Base-by-base conservation (phyloP, 2,113 vertebrate species). In the Saimiri boliviensis region DNA sequence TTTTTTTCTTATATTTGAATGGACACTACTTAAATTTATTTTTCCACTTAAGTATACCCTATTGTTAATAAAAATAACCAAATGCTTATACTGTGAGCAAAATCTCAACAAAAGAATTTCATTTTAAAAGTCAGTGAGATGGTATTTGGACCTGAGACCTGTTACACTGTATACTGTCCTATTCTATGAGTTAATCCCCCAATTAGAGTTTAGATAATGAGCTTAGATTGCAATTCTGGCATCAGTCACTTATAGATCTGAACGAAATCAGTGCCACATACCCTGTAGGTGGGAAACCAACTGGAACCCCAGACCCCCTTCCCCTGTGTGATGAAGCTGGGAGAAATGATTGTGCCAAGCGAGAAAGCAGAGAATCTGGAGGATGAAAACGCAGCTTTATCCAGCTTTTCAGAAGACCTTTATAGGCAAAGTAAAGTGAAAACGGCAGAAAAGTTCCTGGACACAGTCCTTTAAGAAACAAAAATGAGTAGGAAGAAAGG, bases 381-480 rank as follows among this genome's bases (percentile, higher is more conserved):
- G 56, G 13, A 37, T 70, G 77, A 42, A 35, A 32, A 73, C 30
- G 27, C n/a, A 19, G 82, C 52, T 52, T 52, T 68, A 8, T 30
- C 85, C 54, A 90, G 93, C 54, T 97, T 86, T 94, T 58, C 89
- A 94, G 96, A 76, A 86, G 91, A 87, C 25, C 90, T 97, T 97
- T 94, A 89, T 11, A 83, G 96, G 90, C 94, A 92, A 35, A 92
- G 87, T n/a, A 40, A 94, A 96, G 95, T 93, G 76, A 97, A 95
- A 96, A 84, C 89, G 94, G 94, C 95, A 97, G 94, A 81, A 90
- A 89, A 94, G 95, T 92, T 97, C 96, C 96, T 97, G 96, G 96
- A 92, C 96, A 60, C 71, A 81, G 85, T 94, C 94, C 94, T 97
- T 92, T 68, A 66, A 95, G 97, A 95, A 97, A 96, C 93, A 95